Evolutionary conservation across 2,888 invertebrate species (phyloP), one percentile per base, ranked within the genome.

Genomic region (Drosophila anomelani): DNA sequence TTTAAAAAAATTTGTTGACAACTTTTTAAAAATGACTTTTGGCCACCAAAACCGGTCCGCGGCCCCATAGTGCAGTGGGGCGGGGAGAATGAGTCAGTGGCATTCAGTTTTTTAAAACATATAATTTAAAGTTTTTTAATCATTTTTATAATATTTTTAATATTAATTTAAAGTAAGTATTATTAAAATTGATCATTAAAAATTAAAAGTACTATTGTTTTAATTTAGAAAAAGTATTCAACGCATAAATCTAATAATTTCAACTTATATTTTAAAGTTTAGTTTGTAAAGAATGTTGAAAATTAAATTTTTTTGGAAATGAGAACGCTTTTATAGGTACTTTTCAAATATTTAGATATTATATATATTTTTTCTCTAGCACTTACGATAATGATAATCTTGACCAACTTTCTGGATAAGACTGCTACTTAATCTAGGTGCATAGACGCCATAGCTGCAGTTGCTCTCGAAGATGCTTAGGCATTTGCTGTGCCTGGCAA

Each of bases 401-500:
- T n/a, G 34, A 32, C 13, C 13, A 20, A 43, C 34, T 56, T 56
- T 38, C 36, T 39, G 55, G 49, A 43, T 68, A 49, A 56, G n/a
- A 20, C 6, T 20, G 20, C 20, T 41, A 59, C 38, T 39, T 54
- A 59, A 69, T 15, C 32, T 26, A 12, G 5, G 15, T 71, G 43
- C 34, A 56, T 9, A 7, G 20, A 0, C 6, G n/a, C 7, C 13
- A 43, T 1, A 15, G 13, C 23, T 39, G n/a, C 51, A 81, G 78
- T 71, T 75, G 53, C 66, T 60, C 12, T 62, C 34, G 44, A 61
- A 54, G 38, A 80, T 86, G 86, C 47, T 55, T 3, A 67, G 20
- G 8, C 15, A 62, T 8, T 29, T 68, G 17, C n/a, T 77, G 15
- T 8, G 47, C 0, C 8, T 73, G 6, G 17, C 3, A 2, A 10